phyloP scores from a whole-genome alignment of 2,797 vertebrate genomes.

The Vireo griseus region DNA sequence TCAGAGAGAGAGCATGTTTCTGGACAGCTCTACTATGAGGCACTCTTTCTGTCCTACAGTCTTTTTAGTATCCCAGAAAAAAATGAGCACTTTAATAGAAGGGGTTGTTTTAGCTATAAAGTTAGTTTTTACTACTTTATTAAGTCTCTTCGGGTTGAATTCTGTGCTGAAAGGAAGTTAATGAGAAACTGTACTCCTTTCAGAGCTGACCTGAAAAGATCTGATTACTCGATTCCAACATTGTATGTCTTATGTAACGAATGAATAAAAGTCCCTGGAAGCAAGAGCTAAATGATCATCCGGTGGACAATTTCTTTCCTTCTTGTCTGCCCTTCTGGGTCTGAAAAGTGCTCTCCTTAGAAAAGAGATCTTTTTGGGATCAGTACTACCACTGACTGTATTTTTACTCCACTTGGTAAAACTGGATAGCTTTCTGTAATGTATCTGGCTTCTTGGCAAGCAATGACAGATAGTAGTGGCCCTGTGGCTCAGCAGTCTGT shows the following conservation, averaged over 20 bases:
- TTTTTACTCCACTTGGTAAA: neutral
- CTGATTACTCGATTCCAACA: neutral
- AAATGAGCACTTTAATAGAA: neutral
- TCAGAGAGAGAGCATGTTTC: neutral
- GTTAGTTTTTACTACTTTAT: neutral
- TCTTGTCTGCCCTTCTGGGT: neutral
- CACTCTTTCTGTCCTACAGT: neutral
- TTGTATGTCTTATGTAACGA: neutral
- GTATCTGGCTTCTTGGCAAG: neutral
- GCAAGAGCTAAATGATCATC: neutral
- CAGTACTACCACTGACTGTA: neutral
- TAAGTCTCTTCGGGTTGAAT: neutral
- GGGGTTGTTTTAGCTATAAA: neutral
- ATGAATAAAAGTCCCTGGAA: neutral
- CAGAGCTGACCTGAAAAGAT: neutral
- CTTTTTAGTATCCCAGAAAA: neutral
- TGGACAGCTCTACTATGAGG: neutral
- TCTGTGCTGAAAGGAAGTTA: neutral
- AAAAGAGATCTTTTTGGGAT: neutral
- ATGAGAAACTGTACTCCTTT: neutral
- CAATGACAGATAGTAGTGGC: neutral
- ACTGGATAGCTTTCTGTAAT: neutral
- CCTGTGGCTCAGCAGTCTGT: neutral
- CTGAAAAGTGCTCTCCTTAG: neutral
- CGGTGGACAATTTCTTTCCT: neutral